Percentiles rank a stretch among this genome's conserved stretches.
These are phyloP conservation scores for Chionomys nivalis DNA, from an alignment of 2,113 vertebrate genomes.

Conservation along the genomic window DNA sequence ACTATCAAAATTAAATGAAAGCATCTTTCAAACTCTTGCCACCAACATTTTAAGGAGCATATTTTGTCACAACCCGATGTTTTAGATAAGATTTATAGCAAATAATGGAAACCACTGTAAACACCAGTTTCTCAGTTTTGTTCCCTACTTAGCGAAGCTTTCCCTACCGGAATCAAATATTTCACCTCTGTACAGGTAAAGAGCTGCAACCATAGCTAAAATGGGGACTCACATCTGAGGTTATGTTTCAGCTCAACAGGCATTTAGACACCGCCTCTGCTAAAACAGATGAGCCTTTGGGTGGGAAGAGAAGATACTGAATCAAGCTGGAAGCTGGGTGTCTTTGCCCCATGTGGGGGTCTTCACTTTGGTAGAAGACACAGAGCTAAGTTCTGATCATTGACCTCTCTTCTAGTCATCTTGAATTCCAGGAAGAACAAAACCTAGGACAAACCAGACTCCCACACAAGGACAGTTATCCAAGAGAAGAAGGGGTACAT, in stretches of 20 bases:
- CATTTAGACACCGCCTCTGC: background rate
- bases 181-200: background rate
- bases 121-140: background rate
- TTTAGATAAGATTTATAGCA: constrained; percentile 28
- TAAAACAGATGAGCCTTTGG: background rate
- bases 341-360: background rate
- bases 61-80: background rate
- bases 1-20: background rate
- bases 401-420: background rate
- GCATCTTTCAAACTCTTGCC: background rate
- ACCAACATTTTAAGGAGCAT: background rate
- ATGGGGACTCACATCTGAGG: background rate
- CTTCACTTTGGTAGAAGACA: background rate
- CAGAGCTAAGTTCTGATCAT: background rate
- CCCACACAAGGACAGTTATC: background rate
- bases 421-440: background rate
- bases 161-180: background rate
- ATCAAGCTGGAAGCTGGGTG: too few relatives aligned
- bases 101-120: background rate
- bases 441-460: background rate
- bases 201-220: background rate
- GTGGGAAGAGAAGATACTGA: background rate
- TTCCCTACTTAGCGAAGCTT: constrained; percentile 1
- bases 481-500: background rate
- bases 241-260: background rate